Evolutionary conservation across 1,140 invertebrate genomes (phyloP), one percentile per base, ranked within the genome.

Genomic region (Sarcophaga peregrina): DNA sequence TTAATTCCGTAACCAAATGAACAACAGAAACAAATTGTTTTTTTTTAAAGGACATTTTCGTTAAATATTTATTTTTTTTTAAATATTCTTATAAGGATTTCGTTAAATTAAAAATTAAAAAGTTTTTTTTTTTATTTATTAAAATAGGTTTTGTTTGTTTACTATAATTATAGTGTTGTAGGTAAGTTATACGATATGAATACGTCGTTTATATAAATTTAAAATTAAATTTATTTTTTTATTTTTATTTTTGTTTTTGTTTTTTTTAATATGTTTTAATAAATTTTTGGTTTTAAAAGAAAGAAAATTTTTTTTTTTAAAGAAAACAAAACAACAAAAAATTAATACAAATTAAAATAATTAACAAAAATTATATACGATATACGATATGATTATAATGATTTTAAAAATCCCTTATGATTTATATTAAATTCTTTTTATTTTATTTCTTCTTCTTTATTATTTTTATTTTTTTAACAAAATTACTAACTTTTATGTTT

Each of bases 1-100:
- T 83, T 89, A 84, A 50, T 20, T 46, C 6, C 45, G 25, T 5
- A 15, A 46, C 45, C 1, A 52, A 52, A 52, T 52, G 8, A 48
- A 7, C 7, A 15, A 46, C 68, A 20, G 6, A 11, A 8, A 11
- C 68, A 17, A 52, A n/a, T 46, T 82, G 37, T 6, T 83, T 83
- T 6, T 83, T 83, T 46, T 37, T 11, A 47, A 17, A 52, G 11
- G 3, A 3, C 48, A 20, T 54, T 7, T 80, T 80, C 20, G 78
- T 74, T 74, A 74, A 17, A 76, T 76, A 47, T 47, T 76, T 46
- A 50, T 76, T n/a, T n/a, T n/a, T n/a, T n/a, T n/a, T 76, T 47
- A 76, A 76, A 76, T 76, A 76, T 13, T 76, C 11, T 10, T 47
- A n/a, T n/a, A 76, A 76, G 45, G 25, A 11, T 76, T 50, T 47